phyloP scores from a whole-genome alignment of 2,888 invertebrate species.

The Galeopsomyia nigrocyanea region DNA sequence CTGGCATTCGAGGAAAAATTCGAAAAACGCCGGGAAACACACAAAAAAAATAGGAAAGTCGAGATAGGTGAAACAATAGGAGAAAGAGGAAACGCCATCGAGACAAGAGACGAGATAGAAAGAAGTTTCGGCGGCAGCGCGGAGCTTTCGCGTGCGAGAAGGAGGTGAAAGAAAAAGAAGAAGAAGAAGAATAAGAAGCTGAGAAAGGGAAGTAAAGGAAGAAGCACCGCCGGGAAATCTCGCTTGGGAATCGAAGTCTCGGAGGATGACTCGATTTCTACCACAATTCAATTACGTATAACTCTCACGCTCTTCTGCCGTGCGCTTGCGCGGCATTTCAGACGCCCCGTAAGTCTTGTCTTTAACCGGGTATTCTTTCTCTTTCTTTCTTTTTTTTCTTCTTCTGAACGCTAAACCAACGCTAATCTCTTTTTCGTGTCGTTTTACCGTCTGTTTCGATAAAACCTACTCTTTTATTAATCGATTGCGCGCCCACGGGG shows the following conservation, averaged over 20 bases:
- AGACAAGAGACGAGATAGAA: constrained; percentile 5
- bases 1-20: no score
- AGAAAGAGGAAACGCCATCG: constrained; percentile 7
- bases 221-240: constrained; percentile 49
- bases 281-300: constrained; percentile 54
- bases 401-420: constrained; percentile 24
- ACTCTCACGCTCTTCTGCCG: constrained; percentile 30
- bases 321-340: constrained; percentile 25
- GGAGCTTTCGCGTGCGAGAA: background rate
- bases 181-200: constrained; percentile 3
- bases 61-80: background rate
- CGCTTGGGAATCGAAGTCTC: constrained; percentile 52
- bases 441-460: background rate
- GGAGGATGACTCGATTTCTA: constrained; percentile 54
- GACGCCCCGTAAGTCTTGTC: constrained; percentile 21
- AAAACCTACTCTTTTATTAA: no score
- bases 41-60: background rate
- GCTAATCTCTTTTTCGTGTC: constrained; percentile 12
- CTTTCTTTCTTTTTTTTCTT: background rate
- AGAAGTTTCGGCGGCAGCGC: constrained; percentile 10
- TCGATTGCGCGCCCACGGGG: no score
- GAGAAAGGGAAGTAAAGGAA: constrained; percentile 33
- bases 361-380: background rate
- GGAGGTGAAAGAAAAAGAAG: background rate
- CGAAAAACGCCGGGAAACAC: background rate